Percentiles rank a stretch among this genome's conserved stretches.
phyloP scores from a whole-genome alignment of 2,797 vertebrate genomes.

The Parauchenoglanis ngamensis region DNA sequence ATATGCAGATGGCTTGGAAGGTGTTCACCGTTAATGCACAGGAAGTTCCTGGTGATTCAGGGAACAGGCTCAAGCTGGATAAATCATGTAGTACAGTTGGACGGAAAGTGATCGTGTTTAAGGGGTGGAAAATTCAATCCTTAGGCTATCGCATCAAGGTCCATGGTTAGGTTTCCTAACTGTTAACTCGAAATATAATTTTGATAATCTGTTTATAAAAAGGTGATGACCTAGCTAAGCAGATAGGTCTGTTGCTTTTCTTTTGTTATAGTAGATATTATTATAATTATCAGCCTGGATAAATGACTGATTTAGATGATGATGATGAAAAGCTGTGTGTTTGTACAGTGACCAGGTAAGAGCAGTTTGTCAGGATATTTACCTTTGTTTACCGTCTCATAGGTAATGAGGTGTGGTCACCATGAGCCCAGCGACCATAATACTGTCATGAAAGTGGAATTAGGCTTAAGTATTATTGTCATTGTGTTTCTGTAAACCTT shows the following conservation, averaged over 20 bases:
- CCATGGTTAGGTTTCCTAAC: neutral
- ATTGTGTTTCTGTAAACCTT: conserved; percentile 19
- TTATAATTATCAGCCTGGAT: neutral
- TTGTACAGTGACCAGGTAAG: conserved; percentile 38
- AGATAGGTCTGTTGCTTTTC: too few species aligned
- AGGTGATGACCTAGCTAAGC: neutral
- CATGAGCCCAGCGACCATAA: conserved; percentile 8
- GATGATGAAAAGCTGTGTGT: neutral
- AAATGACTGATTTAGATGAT: neutral
- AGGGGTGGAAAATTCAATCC: neutral
- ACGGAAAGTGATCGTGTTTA: neutral
- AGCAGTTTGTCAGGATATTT: conserved; percentile 51
- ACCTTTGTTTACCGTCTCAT: conserved; percentile 50
- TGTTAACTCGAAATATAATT: neutral
- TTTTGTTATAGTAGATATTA: neutral
- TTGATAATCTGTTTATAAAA: neutral
- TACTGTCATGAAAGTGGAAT: conserved; percentile 15
- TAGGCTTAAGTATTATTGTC: conserved; percentile 18
- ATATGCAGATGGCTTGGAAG: neutral
- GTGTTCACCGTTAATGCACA: neutral
- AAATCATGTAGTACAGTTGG: neutral
- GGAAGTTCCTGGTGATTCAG: neutral
- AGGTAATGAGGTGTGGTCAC: conserved; percentile 49
- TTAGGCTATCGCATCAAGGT: neutral
- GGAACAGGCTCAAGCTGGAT: neutral